phyloP scores from a whole-genome alignment of 2,797 vertebrate genomes.

The Phoebastria nigripes region DNA sequence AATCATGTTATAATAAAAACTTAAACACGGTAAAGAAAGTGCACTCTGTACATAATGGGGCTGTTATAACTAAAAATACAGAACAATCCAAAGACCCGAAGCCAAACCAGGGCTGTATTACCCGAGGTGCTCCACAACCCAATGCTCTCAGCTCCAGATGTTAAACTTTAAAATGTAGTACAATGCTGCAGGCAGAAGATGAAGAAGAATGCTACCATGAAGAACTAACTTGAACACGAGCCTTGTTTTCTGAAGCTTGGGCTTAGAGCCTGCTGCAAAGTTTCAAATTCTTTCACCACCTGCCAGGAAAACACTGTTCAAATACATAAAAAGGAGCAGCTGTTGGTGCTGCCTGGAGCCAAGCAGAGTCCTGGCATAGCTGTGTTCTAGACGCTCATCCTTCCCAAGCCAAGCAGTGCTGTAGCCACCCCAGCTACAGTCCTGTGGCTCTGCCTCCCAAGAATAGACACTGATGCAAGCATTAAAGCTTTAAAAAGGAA shows the following conservation, averaged over 20 bases:
- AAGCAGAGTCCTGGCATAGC: conserved; percentile 21
- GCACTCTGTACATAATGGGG: background rate
- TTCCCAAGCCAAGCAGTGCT: background rate
- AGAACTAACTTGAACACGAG: background rate
- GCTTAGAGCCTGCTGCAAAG: background rate
- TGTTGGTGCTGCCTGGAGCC: conserved; percentile 13
- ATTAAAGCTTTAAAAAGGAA: background rate
- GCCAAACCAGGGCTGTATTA: background rate
- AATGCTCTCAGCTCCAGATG: background rate
- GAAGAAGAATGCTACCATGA: background rate
- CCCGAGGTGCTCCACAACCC: background rate
- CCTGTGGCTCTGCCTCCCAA: background rate
- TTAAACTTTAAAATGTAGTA: background rate
- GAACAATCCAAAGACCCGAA: background rate
- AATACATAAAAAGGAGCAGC: conserved; percentile 34
- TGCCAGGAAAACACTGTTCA: conserved; percentile 41
- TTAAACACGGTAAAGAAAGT: background rate
- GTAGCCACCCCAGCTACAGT: background rate
- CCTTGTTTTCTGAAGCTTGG: background rate
- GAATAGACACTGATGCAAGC: background rate
- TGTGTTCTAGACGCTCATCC: conserved; percentile 12
- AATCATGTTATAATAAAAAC: conserved; percentile 46
- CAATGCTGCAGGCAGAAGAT: background rate
- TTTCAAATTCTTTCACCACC: background rate
- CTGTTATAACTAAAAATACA: background rate